Evolutionary conservation across 2,797 vertebrate species (phyloP).

Genomic region (Helicolenus hilgendorfi): DNA sequence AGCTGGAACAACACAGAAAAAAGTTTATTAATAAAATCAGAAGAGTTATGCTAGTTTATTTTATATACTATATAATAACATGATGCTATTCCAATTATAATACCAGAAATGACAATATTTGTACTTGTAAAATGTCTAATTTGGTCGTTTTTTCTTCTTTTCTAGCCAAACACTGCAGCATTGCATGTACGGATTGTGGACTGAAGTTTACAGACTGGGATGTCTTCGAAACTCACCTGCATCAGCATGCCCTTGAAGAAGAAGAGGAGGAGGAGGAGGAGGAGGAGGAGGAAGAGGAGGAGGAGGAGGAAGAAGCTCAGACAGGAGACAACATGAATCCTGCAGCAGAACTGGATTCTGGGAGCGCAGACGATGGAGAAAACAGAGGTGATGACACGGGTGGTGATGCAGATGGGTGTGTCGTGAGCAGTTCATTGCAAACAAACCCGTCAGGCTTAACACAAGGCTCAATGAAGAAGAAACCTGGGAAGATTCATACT

Average conservation of each 20-base stretch:
- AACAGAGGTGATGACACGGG: neutral
- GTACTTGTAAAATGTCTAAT: neutral
- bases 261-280: conserved; percentile 14
- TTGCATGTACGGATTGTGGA: conserved; percentile 76
- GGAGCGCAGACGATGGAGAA: neutral
- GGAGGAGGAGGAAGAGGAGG: neutral
- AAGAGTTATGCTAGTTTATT: neutral
- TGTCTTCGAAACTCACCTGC: conserved; percentile 66
- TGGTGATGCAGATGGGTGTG: neutral
- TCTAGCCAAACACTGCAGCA: conserved; percentile 49
- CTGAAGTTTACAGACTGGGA: conserved; percentile 62
- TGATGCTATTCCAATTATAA: neutral
- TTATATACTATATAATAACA: neutral
- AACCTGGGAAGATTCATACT: conserved; percentile 13
- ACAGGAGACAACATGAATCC: neutral
- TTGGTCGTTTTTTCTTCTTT: conserved; percentile 1
- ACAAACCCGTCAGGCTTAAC: neutral
- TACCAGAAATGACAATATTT: neutral
- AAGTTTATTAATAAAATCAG: neutral
- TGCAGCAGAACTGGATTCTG: neutral
- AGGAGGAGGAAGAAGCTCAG: neutral
- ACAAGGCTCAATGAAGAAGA: neutral
- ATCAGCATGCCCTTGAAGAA: conserved; percentile 65
- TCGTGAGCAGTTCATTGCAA: conserved; percentile 1
- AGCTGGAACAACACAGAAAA: neutral